Conservation (phyloP, 2,113 vertebrate genomes). For the Varanus salvator region DNA sequence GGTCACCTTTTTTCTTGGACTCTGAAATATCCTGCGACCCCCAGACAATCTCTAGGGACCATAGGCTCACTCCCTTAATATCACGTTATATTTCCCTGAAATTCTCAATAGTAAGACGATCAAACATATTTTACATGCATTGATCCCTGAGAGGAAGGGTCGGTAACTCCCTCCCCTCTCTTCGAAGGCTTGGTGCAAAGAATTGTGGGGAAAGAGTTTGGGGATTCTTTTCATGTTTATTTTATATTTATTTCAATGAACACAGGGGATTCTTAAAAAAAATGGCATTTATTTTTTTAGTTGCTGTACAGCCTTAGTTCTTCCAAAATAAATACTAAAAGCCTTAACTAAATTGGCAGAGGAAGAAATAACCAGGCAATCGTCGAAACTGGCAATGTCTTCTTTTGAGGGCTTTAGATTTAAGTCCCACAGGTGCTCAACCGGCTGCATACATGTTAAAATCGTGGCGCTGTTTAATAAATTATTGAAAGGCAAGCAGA, state of each 20-base stretch:
- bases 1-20: too few species aligned
- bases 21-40: too few species aligned
- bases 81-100: neutral
- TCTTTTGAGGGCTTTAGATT: conserved; percentile 6
- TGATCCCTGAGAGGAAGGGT: neutral
- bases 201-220: neutral
- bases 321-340: conserved; percentile 25
- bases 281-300: neutral
- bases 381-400: neutral
- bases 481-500: neutral
- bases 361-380: conserved; percentile 6
- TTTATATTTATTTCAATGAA: neutral
- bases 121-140: neutral
- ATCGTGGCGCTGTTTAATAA: conserved; percentile 4
- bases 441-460: conserved; percentile 9
- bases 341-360: conserved; percentile 2
- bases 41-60: too few species aligned
- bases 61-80: too few species aligned
- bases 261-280: neutral
- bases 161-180: too few species aligned
- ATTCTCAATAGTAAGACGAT: neutral
- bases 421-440: conserved; percentile 21
- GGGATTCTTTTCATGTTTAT: neutral
- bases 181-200: neutral
- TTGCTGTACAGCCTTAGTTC: conserved; percentile 12